phyloP scores from a whole-genome alignment of 2,888 invertebrate genomes.

The Lymantria monacha region DNA sequence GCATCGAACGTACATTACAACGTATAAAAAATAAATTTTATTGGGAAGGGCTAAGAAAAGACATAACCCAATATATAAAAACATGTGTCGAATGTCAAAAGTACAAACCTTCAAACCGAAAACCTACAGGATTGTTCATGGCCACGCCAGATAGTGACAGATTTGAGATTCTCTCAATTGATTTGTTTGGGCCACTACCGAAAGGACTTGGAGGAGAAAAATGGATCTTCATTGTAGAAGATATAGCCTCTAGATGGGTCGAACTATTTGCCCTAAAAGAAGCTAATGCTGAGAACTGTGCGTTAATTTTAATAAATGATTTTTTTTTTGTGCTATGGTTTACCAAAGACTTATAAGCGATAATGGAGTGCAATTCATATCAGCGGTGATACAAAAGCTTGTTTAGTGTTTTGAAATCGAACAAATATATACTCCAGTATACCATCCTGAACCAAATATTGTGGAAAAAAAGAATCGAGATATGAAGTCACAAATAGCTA shows the following conservation, averaged over 20 bases:
- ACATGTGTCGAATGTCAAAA: not conserved
- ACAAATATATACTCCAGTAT: slow-evolving; percentile 36
- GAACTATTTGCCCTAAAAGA: slow-evolving; percentile 29
- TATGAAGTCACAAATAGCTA: slow-evolving; percentile 12
- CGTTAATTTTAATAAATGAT: slow-evolving; percentile 38
- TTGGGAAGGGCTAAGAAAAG: slow-evolving; percentile 7
- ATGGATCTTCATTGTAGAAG: slow-evolving; percentile 32
- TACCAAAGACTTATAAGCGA: slow-evolving; percentile 38
- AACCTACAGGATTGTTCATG: slow-evolving; percentile 1
- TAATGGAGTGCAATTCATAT: slow-evolving; percentile 47
- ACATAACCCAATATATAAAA: not conserved
- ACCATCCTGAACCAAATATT: slow-evolving; percentile 31
- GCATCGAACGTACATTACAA: slow-evolving; percentile 7
- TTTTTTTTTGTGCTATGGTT: slow-evolving; percentile 49
- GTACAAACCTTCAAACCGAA: slow-evolving; percentile 1
- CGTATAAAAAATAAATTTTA: slow-evolving; percentile 2
- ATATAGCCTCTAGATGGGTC: slow-evolving; percentile 29
- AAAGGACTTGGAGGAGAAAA: slow-evolving; percentile 3
- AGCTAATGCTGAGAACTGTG: slow-evolving; percentile 36
- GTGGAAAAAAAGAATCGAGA: slow-evolving; percentile 12
- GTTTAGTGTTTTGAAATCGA: slow-evolving; percentile 27
- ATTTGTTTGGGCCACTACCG: slow-evolving; percentile 37
- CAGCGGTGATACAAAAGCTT: slow-evolving; percentile 43
- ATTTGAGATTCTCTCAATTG: slow-evolving; percentile 41
- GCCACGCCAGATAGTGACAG: not conserved